phyloP scores from a whole-genome alignment of 1,140 invertebrate genomes.

The Trialeurodes vaporariorum region DNA sequence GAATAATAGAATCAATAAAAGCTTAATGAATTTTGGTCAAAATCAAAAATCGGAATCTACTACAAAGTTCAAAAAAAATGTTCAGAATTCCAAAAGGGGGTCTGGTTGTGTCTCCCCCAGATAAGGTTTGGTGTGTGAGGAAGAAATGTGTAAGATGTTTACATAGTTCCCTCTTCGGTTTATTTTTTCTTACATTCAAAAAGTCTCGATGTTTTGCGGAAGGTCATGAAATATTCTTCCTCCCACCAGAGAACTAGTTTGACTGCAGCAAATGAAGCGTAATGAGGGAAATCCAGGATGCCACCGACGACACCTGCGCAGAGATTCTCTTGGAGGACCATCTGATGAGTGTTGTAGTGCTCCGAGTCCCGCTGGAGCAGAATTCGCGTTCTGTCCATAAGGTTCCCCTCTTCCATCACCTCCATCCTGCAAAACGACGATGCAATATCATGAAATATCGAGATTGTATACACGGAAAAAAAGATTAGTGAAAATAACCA shows the following conservation, averaged over 20 bases:
- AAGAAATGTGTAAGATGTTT: too few species aligned
- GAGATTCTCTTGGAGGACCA: conserved; percentile 57
- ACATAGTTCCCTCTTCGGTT: too few species aligned
- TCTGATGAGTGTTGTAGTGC: conserved; percentile 67
- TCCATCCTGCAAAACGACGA: conserved; percentile 55
- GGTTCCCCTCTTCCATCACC: conserved; percentile 72
- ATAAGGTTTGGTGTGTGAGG: too few species aligned
- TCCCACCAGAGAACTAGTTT: conserved; percentile 69
- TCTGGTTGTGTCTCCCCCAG: too few species aligned
- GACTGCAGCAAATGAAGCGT: conserved; percentile 63
- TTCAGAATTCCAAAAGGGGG: too few species aligned
- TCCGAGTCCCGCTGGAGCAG: conserved; percentile 61
- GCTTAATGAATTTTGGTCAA: too few species aligned
- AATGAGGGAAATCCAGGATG: conserved; percentile 60
- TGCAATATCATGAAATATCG: too few species aligned
- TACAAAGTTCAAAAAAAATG: too few species aligned
- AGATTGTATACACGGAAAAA: too few species aligned
- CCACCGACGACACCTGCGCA: conserved; percentile 61
- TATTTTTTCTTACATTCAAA: conserved; percentile 18
- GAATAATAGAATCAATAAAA: too few species aligned
- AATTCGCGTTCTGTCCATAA: conserved; percentile 67
- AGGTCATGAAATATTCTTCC: conserved; percentile 49
- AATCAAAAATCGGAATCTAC: too few species aligned
- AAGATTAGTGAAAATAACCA: too few species aligned
- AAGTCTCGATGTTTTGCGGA: conserved; percentile 40